These are phyloP conservation scores for Argynnis bischoffii DNA, from an alignment of 2,888 invertebrate genomes.

Conservation along the genomic window DNA sequence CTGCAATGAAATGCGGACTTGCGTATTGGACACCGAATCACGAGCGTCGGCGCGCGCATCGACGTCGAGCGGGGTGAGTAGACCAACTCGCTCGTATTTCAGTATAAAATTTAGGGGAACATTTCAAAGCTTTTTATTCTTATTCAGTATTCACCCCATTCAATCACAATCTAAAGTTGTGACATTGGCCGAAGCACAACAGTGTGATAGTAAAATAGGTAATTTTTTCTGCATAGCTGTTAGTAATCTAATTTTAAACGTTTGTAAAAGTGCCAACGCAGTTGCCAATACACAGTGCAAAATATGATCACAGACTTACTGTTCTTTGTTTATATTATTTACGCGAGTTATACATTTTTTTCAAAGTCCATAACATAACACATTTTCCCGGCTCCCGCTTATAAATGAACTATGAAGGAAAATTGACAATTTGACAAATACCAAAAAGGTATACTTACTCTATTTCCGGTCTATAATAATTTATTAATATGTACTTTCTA, in stretches of 20 bases:
- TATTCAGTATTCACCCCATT: conserved; percentile 6
- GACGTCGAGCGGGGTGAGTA: conserved; percentile 15
- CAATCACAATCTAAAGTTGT: neutral
- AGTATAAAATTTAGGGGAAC: conserved; percentile 6
- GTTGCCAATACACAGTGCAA: conserved; percentile 21
- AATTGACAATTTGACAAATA: neutral
- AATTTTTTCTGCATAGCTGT: conserved; percentile 30
- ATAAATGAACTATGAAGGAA: neutral
- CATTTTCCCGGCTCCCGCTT: conserved; percentile 5
- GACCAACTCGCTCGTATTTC: conserved; percentile 2
- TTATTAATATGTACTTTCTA: neutral
- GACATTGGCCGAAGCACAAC: neutral
- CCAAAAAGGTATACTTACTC: too few relatives aligned
- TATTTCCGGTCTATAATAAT: neutral
- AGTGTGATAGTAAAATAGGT: conserved; percentile 18
- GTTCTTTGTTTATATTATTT: conserved; percentile 11
- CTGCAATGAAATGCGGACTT: conserved; percentile 64
- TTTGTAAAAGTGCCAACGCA: conserved; percentile 39
- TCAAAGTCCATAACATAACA: neutral
- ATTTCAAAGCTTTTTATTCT: neutral
- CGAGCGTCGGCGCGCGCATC: conserved; percentile 55
- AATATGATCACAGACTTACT: conserved; percentile 11
- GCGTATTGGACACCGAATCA: conserved; percentile 66
- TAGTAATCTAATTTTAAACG: conserved; percentile 35
- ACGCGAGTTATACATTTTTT: neutral